Percentiles rank a stretch among this genome's conserved stretches.
phyloP scores from a whole-genome alignment of 2,797 vertebrate species.

The Morelia viridis region DNA sequence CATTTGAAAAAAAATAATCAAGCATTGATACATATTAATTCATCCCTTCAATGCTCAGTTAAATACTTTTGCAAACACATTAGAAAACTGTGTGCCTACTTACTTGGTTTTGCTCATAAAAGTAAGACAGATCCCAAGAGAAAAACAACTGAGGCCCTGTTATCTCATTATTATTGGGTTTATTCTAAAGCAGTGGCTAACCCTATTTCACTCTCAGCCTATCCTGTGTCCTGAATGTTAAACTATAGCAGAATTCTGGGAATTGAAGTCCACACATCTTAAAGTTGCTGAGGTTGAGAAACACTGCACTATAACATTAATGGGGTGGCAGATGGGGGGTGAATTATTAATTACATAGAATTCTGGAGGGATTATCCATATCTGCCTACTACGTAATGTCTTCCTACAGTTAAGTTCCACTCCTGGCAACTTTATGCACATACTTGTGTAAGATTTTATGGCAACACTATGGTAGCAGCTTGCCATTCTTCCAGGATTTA shows the following conservation, averaged over 20 bases:
- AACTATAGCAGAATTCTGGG: background rate
- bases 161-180: too few species aligned
- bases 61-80: background rate
- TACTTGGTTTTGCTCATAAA: background rate
- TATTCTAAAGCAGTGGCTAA: background rate
- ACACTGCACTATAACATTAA: background rate
- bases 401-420: background rate
- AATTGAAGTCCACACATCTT: background rate
- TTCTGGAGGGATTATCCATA: background rate
- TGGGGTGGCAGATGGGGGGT: too few species aligned
- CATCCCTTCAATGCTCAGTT: accelerated
- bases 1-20: background rate
- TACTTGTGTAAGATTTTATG: background rate
- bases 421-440: background rate
- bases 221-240: background rate
- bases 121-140: background rate
- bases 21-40: background rate
- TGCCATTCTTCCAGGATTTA: background rate
- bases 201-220: background rate
- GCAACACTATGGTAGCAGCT: background rate
- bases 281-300: background rate
- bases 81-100: background rate
- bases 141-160: background rate
- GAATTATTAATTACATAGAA: background rate
- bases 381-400: background rate